Conservation (phyloP, 2,113 vertebrate species). For the Oreochromis spilurus region DNA sequence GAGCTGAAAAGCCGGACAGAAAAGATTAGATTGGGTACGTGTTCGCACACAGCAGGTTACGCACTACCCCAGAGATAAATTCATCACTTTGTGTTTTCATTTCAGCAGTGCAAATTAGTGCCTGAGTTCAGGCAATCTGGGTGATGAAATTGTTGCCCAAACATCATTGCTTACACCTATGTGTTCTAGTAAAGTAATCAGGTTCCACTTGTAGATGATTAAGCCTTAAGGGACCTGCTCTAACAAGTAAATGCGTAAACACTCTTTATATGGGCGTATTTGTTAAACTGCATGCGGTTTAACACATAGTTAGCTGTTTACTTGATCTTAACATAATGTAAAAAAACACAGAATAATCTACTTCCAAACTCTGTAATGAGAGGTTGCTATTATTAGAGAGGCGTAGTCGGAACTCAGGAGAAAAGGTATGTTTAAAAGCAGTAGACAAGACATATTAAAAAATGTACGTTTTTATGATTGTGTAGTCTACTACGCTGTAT, state of each 20-base stretch:
- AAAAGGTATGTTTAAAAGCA: not conserved
- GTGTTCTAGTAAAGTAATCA: not conserved
- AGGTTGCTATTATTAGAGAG: not conserved
- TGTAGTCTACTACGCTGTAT: not conserved
- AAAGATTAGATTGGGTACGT: constrained; percentile 83
- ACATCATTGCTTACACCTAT: not conserved
- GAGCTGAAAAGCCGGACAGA: constrained; percentile 80
- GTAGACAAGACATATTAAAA: not conserved
- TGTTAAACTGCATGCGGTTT: not conserved
- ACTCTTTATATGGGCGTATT: not conserved
- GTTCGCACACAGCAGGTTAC: not conserved
- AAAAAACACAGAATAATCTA: not conserved
- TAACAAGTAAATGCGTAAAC: not conserved
- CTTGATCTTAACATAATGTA: not conserved
- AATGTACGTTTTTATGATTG: not conserved
- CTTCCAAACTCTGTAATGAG: not conserved
- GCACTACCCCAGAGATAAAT: not conserved
- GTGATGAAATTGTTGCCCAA: not conserved
- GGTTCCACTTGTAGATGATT: not conserved
- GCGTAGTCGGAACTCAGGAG: not conserved
- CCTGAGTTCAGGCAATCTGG: not conserved
- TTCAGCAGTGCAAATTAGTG: not conserved
- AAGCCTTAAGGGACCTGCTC: not conserved
- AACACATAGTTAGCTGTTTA: not conserved
- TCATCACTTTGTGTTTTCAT: not conserved